Evolutionary conservation across 2,888 invertebrate genomes (phyloP), one percentile per base, ranked within the genome.

Genomic region (Holacanthella duospinosa): DNA sequence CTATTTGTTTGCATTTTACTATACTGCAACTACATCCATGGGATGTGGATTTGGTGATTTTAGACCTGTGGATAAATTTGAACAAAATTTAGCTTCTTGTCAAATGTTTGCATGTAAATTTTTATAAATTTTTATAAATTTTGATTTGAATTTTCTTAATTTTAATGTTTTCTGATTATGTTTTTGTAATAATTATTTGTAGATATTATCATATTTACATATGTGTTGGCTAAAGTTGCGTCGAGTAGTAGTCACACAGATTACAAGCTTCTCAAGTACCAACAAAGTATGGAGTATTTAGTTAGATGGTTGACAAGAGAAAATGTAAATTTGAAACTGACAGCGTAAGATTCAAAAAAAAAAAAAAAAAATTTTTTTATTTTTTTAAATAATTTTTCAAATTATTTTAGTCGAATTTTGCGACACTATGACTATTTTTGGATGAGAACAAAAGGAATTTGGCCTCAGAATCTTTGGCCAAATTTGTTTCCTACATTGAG

Each of bases 371-470:
- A n/a, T n/a, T 26, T 3, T 24, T 43, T 59, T 43, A 12, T 19
- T 16, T 21, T 28, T 28, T 2, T 28, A 29, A 19, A 29, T 21
- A 29, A 3, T 29, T 29, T 29, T 58, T 58, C 25, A 3, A 28
- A 53, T 56, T 43, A 55, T 62, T 59, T 44, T 53, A 66, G 66
- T 27, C 61, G 62, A 36, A 67, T 67, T 9, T 61, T 65, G 21
- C 24, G 63, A 24, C 57, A 67, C 48, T 67, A 67, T 25, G 63
- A 65, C 54, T 67, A 65, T 44, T 62, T 65, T 29, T 67, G 67
- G 67, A 54, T 63, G 28, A 57, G 67, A 12, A 65, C 64, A 19
- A 59, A 61, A 53, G 67, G 67, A 43, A 63, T 67, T 24, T 65
- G 63, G n/a, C 65, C 67, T 26, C 64, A 67, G n/a, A 63, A 59